Conservation (phyloP, 2,797 vertebrate genomes). For the Nasua narica region DNA sequence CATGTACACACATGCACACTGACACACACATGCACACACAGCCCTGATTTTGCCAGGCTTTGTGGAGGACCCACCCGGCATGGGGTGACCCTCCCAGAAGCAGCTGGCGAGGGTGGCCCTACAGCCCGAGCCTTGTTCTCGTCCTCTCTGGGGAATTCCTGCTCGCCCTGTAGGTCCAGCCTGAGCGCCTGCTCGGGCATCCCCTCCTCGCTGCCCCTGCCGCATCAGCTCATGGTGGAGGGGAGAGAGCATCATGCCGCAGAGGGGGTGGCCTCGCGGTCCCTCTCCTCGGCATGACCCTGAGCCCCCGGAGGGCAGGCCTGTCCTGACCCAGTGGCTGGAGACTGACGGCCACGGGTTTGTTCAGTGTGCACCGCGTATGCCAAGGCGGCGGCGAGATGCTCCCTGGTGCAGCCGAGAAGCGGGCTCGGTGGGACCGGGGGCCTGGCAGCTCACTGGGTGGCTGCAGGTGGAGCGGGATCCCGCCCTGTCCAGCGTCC, state of each 20-base stretch:
- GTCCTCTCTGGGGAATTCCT: not conserved
- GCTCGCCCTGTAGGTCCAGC: no score
- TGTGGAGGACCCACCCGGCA: no score
- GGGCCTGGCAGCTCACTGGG: not conserved
- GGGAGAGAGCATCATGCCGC: not conserved
- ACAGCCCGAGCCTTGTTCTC: no score
- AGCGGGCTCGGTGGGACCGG: not conserved
- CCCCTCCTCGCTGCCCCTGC: not conserved
- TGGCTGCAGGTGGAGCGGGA: not conserved
- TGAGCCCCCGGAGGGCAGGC: not conserved
- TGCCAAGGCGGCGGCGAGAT: not conserved
- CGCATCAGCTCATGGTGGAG: accelerated
- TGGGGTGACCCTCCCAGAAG: accelerated
- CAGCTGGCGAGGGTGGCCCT: not conserved
- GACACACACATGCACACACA: not conserved
- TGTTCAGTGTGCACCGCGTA: no score
- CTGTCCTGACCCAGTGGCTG: no score
- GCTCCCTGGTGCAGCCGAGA: not conserved
- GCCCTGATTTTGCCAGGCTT: not conserved
- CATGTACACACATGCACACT: not conserved
- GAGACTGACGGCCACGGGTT: not conserved
- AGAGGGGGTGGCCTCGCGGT: accelerated
- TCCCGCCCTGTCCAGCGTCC: not conserved
- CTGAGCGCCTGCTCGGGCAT: not conserved
- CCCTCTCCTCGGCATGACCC: not conserved